Evolutionary conservation across 1,140 invertebrate genomes (phyloP).

Genomic region (Heliothis virescens): DNA sequence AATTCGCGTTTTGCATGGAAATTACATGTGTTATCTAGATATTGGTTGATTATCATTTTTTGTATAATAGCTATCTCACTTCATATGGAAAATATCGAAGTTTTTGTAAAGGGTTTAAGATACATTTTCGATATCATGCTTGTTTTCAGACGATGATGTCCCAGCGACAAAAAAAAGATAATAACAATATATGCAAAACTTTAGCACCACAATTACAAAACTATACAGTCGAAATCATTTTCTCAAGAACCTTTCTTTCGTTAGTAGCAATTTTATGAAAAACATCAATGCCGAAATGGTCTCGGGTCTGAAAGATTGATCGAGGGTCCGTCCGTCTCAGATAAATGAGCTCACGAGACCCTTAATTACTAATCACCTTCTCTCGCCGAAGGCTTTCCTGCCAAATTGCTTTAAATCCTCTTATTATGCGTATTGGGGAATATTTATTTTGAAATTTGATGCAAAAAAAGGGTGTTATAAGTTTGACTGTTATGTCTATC

Average conservation of each 20-base stretch:
- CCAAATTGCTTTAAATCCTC: neutral
- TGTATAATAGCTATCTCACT: neutral
- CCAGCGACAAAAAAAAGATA: no score
- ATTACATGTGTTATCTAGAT: conserved; percentile 36
- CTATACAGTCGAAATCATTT: neutral
- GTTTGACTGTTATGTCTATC: no score
- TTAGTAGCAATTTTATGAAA: conserved; percentile 3
- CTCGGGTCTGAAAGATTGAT: conserved; percentile 12
- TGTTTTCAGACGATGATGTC: no score
- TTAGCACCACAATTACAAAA: no score
- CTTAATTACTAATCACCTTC: conserved; percentile 29
- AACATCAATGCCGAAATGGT: neutral
- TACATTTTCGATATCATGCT: no score
- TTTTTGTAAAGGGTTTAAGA: no score
- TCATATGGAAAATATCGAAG: no score
- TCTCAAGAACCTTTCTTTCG: neutral
- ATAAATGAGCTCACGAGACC: neutral
- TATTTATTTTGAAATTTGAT: neutral
- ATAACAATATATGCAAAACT: no score
- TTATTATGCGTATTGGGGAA: neutral
- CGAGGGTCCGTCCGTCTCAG: neutral
- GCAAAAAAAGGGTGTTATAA: no score
- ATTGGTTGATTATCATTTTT: conserved; percentile 33
- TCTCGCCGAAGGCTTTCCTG: neutral
- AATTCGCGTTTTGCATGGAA: conserved; percentile 45